These are phyloP conservation scores for Cryptotis parvus DNA, from an alignment of 2,113 vertebrate genomes.

Conservation along the genomic window DNA sequence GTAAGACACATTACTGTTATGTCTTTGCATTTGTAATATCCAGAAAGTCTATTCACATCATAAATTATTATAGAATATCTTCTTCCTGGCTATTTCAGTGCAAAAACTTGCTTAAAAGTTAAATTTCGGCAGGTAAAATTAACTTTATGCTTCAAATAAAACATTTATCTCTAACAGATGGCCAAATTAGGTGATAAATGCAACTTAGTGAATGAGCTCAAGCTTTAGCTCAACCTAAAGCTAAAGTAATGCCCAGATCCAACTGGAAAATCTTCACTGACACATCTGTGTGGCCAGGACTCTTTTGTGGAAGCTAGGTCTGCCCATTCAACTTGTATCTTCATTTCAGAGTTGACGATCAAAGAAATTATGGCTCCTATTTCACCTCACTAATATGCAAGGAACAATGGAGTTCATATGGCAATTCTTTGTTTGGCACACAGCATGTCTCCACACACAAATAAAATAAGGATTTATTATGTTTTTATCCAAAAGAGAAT, in stretches of 20 bases:
- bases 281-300: neutral
- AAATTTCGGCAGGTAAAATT: slow-evolving; percentile 39
- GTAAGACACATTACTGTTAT: neutral
- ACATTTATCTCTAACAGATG: neutral
- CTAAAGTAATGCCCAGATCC: neutral
- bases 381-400: neutral
- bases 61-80: slow-evolving; percentile 3
- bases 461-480: neutral
- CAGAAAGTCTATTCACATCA: neutral
- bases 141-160: slow-evolving; percentile 21
- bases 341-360: neutral
- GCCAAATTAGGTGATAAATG: neutral
- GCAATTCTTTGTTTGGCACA: neutral
- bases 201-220: neutral
- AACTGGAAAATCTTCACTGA: neutral
- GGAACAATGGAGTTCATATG: neutral
- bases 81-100: neutral
- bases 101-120: neutral
- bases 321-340: neutral
- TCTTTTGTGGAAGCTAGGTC: neutral
- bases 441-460: neutral
- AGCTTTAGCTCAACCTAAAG: too few relatives aligned
- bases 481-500: neutral
- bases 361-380: neutral
- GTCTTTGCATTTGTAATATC: neutral